phyloP scores from a whole-genome alignment of 2,113 vertebrate genomes.

The Lophochroa leadbeateri region DNA sequence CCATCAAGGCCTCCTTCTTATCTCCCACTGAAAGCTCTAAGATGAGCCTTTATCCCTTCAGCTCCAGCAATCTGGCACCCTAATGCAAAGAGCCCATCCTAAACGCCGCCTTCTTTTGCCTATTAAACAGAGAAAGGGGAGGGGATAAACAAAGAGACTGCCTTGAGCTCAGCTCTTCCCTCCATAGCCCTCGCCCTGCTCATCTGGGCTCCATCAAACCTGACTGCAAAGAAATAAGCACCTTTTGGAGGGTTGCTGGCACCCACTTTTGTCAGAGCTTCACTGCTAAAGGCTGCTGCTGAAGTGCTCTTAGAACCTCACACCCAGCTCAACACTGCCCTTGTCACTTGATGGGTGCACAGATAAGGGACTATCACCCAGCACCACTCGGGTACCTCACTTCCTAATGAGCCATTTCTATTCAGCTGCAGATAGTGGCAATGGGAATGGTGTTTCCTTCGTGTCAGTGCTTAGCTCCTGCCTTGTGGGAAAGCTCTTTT shows the following conservation, averaged over 20 bases:
- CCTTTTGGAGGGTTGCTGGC: not conserved
- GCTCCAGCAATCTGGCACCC: not conserved
- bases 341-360: not conserved
- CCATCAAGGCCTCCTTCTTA: not conserved
- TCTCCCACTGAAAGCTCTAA: not conserved
- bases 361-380: not conserved
- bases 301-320: not conserved
- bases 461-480: not conserved
- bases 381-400: not conserved
- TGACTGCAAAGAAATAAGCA: accelerated
- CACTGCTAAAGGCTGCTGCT: not conserved
- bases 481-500: not conserved
- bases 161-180: not conserved
- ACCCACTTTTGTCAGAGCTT: not conserved
- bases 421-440: not conserved
- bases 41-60: not conserved
- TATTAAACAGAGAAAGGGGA: not conserved
- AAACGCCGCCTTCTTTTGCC: not conserved
- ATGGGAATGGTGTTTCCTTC: not conserved
- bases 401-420: not conserved
- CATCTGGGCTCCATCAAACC: not conserved
- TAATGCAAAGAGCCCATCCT: not conserved
- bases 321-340: too few species aligned
- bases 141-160: not conserved
- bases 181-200: not conserved